Evolutionary conservation across 2,888 invertebrate genomes (phyloP).

Genomic region (Sarcophaga rosellei): DNA sequence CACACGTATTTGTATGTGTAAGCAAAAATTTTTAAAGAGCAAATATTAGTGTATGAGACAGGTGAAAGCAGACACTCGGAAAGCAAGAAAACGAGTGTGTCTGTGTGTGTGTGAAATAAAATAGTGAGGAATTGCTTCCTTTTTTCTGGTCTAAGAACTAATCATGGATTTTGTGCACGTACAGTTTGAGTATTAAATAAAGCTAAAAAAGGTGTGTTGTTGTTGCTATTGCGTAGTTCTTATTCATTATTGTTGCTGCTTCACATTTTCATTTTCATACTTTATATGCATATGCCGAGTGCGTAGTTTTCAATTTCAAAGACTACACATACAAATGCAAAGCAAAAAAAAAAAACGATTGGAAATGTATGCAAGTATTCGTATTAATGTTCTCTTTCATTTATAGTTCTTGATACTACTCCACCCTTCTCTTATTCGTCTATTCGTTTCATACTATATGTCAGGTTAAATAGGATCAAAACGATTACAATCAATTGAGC

Average conservation of each 20-base stretch:
- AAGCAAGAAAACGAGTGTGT: neutral
- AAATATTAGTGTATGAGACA: neutral
- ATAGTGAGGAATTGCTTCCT: neutral
- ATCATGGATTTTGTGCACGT: conserved; percentile 53
- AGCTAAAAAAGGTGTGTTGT: conserved; percentile 3
- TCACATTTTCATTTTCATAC: neutral
- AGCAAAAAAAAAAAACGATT: too few relatives aligned
- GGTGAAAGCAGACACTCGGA: neutral
- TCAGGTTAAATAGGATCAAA: conserved; percentile 55
- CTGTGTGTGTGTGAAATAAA: neutral
- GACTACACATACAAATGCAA: too few relatives aligned
- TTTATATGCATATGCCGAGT: conserved; percentile 5
- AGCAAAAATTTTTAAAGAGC: neutral
- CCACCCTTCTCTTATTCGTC: conserved; percentile 20
- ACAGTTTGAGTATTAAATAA: conserved; percentile 39
- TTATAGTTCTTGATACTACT: conserved; percentile 3
- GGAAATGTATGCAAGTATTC: neutral
- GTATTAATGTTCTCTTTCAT: neutral
- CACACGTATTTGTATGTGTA: neutral
- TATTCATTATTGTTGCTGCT: neutral
- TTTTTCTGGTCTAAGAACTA: neutral
- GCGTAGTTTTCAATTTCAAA: neutral
- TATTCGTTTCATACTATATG: conserved; percentile 10
- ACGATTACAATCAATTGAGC: conserved; percentile 55
- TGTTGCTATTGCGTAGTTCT: neutral